Base-by-base conservation (phyloP, 2,113 vertebrate genomes). In the Recurvirostra avosetta region DNA sequence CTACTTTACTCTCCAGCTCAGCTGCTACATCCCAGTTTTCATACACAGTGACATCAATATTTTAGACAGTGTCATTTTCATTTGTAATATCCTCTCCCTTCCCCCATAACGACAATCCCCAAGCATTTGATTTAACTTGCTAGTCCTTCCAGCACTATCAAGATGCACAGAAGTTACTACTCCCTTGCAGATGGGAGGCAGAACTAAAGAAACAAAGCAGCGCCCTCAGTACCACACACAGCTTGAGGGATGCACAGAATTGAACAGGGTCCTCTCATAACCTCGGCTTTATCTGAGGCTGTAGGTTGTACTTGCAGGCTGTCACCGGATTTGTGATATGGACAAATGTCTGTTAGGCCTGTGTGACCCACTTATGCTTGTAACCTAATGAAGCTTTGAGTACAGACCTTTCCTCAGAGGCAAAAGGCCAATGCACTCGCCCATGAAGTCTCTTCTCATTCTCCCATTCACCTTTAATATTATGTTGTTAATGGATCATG, bases 401-500 rank as follows among this genome's bases (percentile, higher is more conserved):
- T 72, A 92, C 77, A 93, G 73, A 90, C 87, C 74, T 95, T 78
- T 88, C 65, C 62, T 92, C 70, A 56, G 88, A 93, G 56, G 74
- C 72, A 92, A 50, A 92, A 92, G 92, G 73, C 75, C 92, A 77
- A 49, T 53, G 49, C 70, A 74, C 70, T 96, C 11, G 3, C 65
- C 76, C 89, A 77, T 88, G 45, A 84, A 92, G 72, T 84, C 58
- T 90, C 72, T 83, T 91, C 80, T 90, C 83, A 34, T 79, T 88
- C 53, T 86, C 47, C 40, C 22, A 41, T 85, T 96, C 93, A 91
- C 92, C 86, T 94, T 86, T 94, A 97, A 95, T 95, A 96, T 93
- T 97, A 92, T 94, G 81, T 81, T 96, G 90, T 96, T 97, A 97
- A 97, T 97, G 89, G 95, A 94, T 97, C 96, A 90, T 96, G 90